Percentiles rank a stretch among this genome's conserved stretches.
phyloP scores from a whole-genome alignment of 2,113 vertebrate genomes.

The Orthonyx spaldingii region DNA sequence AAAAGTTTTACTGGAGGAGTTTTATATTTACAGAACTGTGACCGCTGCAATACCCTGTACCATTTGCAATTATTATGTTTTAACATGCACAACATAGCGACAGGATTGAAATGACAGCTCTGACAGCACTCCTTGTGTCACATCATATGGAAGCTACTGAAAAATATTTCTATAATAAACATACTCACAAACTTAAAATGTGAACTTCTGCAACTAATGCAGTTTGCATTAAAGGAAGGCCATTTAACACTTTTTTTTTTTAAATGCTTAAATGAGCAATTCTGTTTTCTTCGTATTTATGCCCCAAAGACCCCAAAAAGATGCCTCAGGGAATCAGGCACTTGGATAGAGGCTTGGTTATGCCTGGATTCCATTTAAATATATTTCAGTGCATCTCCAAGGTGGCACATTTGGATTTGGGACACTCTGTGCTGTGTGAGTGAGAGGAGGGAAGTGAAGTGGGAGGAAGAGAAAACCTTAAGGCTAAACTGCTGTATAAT shows the following conservation, averaged over 20 bases:
- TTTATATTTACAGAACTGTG: not conserved
- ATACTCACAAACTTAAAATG: conserved; percentile 45
- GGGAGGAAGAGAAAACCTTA: not conserved
- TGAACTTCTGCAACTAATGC: conserved; percentile 51
- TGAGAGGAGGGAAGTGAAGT: not conserved
- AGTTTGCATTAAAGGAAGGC: conserved; percentile 46
- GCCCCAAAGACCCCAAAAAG: conserved; percentile 9
- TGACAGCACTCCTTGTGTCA: conserved; percentile 63
- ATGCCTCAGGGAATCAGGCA: conserved; percentile 43
- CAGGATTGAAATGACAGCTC: conserved; percentile 51
- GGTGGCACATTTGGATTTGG: not conserved
- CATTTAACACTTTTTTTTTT: conserved; percentile 28
- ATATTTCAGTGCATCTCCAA: not conserved
- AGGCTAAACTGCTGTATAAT: not conserved
- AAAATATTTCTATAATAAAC: conserved; percentile 64
- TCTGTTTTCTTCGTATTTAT: conserved; percentile 42
- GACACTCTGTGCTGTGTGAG: not conserved
- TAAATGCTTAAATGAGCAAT: conserved; percentile 28
- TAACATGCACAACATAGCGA: conserved; percentile 24
- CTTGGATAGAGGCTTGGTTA: not conserved
- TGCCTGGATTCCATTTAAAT: not conserved
- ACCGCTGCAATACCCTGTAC: not conserved
- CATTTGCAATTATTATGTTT: conserved; percentile 48
- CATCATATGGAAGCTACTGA: conserved; percentile 58
- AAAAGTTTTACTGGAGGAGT: not conserved